phyloP scores from a whole-genome alignment of 53 echinoderm and acorn worm species.

The Hippasteria phrygiana region DNA sequence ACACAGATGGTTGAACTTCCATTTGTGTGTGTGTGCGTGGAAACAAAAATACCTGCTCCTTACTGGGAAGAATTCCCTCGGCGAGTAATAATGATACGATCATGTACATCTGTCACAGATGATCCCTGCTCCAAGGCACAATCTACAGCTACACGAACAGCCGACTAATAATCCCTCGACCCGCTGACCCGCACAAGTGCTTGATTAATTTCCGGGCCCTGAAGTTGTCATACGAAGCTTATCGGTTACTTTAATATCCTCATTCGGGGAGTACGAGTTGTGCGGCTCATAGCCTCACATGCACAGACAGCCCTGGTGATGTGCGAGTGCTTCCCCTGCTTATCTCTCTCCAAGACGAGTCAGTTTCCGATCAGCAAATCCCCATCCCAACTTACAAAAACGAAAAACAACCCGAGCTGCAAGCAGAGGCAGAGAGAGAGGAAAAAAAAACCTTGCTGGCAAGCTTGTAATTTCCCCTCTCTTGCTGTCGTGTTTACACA shows the following conservation, averaged over 20 bases:
- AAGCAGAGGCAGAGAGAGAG: neutral
- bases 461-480: neutral
- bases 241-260: neutral
- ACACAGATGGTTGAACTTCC: neutral
- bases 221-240: neutral
- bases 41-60: neutral
- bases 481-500: neutral
- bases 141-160: neutral
- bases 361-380: neutral
- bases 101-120: neutral
- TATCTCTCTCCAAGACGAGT: neutral
- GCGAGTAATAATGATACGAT: neutral
- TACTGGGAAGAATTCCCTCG: neutral
- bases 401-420: neutral
- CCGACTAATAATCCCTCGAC: neutral
- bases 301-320: neutral
- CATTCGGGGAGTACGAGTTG: neutral
- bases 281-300: neutral
- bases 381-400: neutral
- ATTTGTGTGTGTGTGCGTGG: neutral
- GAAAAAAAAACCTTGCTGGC: neutral
- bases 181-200: neutral
- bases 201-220: constrained; percentile 1
- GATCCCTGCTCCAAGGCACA: neutral
- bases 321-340: neutral